These are phyloP conservation scores for Chaenocephalus aceratus DNA, from an alignment of 2,113 vertebrate genomes.

Conservation along the genomic window DNA sequence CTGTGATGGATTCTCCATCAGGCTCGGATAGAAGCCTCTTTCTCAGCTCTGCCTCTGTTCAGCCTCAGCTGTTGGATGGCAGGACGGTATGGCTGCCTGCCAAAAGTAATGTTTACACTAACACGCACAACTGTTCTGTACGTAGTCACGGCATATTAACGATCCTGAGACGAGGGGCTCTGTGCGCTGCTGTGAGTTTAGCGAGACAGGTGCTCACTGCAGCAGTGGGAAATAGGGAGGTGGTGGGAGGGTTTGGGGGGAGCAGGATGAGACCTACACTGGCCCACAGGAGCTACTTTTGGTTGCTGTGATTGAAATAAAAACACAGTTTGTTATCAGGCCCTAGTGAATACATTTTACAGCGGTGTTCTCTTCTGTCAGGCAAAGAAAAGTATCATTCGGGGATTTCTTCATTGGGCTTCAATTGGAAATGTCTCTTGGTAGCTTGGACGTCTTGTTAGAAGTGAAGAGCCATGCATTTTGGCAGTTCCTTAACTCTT, in stretches of 20 bases:
- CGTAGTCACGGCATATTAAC: conserved; percentile 58
- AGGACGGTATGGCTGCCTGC: conserved; percentile 56
- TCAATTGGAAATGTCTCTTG: background rate
- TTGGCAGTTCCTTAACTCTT: background rate
- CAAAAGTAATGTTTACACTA: conserved; percentile 76
- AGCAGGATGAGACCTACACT: conserved; percentile 2
- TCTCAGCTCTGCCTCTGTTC: conserved; percentile 49
- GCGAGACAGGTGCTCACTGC: conserved; percentile 56
- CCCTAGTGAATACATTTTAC: conserved; percentile 13
- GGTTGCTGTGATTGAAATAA: conserved; percentile 27
- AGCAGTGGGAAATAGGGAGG: conserved; percentile 50
- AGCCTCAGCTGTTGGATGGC: conserved; percentile 72
- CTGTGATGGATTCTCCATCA: conserved; percentile 52
- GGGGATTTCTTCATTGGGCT: background rate
- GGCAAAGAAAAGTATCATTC: conserved; percentile 1
- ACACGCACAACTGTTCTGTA: conserved; percentile 70
- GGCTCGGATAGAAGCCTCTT: conserved; percentile 36
- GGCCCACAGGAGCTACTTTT: conserved; percentile 30
- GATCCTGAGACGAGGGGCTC: conserved; percentile 28
- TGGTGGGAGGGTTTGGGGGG: background rate
- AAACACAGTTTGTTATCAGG: conserved; percentile 31
- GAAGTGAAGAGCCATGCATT: background rate
- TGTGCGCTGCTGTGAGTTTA: conserved; percentile 49
- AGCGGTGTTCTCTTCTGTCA: conserved; percentile 7
- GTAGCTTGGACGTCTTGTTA: background rate